A percentile compares a stretch with the other conserved stretches of the same genome.
Evolutionary conservation across 1,140 invertebrate genomes (phyloP).

Genomic region (Plutomurus gul): DNA sequence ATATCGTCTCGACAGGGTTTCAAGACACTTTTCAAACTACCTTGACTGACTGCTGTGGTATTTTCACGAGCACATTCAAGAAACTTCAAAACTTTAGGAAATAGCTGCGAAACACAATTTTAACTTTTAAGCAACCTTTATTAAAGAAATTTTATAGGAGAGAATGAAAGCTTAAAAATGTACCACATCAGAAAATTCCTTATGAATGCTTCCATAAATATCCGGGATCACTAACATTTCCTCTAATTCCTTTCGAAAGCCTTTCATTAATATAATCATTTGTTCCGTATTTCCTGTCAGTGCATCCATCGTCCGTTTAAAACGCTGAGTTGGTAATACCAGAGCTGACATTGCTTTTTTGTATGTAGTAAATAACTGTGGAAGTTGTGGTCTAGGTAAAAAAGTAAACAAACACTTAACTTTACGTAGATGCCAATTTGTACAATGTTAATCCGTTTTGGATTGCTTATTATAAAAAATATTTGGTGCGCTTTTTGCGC

Average conservation of each 20-base stretch:
- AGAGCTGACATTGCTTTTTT: constrained; percentile 37
- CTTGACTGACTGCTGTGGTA: background rate
- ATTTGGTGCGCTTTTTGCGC: no score
- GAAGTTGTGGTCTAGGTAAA: background rate
- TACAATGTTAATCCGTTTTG: background rate
- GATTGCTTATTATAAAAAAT: no score
- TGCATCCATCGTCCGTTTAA: background rate
- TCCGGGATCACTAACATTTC: constrained; percentile 8
- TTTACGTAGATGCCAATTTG: background rate
- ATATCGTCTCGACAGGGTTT: background rate
- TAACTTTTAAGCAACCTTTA: no score
- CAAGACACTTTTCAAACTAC: background rate
- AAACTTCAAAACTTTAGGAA: background rate
- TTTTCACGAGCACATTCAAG: background rate
- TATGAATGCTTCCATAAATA: constrained; percentile 42
- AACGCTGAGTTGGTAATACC: constrained; percentile 33
- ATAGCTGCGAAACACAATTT: background rate
- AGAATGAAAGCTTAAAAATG: background rate
- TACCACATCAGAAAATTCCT: constrained; percentile 35
- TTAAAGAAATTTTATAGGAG: no score
- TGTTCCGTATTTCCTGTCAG: background rate
- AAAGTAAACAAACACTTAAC: background rate
- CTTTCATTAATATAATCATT: background rate
- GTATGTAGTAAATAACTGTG: background rate
- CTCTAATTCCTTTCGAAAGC: constrained; percentile 9